These are phyloP conservation scores for Sinotaia quadrata DNA, from an alignment of 2,888 invertebrate genomes.

Conservation along the genomic window DNA sequence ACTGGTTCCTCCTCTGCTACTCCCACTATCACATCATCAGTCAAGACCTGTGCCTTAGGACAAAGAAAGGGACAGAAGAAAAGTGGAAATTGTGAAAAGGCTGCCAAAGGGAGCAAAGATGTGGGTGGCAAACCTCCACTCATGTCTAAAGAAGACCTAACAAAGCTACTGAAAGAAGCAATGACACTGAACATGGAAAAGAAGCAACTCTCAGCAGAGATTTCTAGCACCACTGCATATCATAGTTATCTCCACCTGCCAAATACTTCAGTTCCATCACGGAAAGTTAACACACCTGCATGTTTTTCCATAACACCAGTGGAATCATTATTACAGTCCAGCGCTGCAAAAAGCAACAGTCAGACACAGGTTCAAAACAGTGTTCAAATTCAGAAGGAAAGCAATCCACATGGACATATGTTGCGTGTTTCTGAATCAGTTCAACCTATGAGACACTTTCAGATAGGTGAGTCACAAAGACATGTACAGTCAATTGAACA, in stretches of 20 bases:
- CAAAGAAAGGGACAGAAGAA: slow-evolving; percentile 8
- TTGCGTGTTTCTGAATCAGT: no score
- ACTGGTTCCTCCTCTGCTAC: not conserved
- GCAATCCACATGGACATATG: no score
- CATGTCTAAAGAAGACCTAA: slow-evolving; percentile 5
- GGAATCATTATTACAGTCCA: no score
- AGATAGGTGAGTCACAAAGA: no score
- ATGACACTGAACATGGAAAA: slow-evolving; percentile 18
- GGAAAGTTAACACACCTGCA: not conserved
- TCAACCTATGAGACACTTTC: no score
- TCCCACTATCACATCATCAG: not conserved
- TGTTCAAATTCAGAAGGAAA: no score
- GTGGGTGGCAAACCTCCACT: not conserved
- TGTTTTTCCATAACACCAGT: no score
- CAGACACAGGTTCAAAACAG: no score
- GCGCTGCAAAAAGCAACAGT: no score
- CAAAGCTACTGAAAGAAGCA: slow-evolving; percentile 14
- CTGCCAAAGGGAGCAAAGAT: not conserved
- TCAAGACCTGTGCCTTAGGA: not conserved
- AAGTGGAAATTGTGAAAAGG: not conserved
- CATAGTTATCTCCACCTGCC: not conserved
- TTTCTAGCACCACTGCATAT: not conserved
- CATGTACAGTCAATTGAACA: no score
- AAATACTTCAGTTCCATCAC: not conserved
- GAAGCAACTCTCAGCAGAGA: not conserved